A percentile compares a stretch with the other conserved stretches of the same genome.
Evolutionary conservation across 2,797 vertebrate species (phyloP).

Genomic region (Anas bernieri): DNA sequence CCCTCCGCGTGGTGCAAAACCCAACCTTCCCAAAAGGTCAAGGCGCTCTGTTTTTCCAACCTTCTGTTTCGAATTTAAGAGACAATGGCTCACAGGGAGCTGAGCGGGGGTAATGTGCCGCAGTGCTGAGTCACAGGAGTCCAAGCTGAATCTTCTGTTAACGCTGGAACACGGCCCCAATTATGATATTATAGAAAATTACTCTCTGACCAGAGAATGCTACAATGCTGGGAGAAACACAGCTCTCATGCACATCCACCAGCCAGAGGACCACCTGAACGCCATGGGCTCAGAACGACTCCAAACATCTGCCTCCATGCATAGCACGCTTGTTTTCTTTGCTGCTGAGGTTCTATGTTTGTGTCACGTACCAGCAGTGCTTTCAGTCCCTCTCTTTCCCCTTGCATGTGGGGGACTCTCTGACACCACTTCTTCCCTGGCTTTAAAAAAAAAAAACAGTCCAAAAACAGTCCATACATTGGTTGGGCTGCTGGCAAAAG

Average conservation of each 20-base stretch:
- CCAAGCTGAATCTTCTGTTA: constrained; percentile 3
- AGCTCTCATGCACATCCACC: fast-evolving
- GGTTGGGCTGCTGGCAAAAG: neutral
- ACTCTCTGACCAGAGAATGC: neutral
- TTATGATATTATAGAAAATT: neutral
- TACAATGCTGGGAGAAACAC: neutral
- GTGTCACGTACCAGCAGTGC: neutral
- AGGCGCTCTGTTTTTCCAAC: constrained; percentile 37
- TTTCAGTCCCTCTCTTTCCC: neutral
- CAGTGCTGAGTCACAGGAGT: constrained; percentile 60
- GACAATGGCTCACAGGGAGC: constrained; percentile 48
- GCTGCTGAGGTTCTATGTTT: neutral
- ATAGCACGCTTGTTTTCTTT: neutral
- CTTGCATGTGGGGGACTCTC: neutral
- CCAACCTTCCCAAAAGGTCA: constrained; percentile 69
- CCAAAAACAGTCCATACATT: neutral
- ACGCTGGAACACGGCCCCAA: neutral
- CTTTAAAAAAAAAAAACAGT: neutral
- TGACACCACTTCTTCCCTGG: neutral
- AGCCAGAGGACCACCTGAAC: neutral
- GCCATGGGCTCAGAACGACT: fast-evolving
- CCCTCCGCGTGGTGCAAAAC: constrained; percentile 36
- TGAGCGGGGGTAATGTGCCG: neutral
- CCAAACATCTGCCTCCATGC: neutral
- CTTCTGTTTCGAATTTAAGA: constrained; percentile 66